These are phyloP conservation scores for Acrossocheilus fasciatus DNA, from an alignment of 2,797 vertebrate genomes.

Conservation along the genomic window DNA sequence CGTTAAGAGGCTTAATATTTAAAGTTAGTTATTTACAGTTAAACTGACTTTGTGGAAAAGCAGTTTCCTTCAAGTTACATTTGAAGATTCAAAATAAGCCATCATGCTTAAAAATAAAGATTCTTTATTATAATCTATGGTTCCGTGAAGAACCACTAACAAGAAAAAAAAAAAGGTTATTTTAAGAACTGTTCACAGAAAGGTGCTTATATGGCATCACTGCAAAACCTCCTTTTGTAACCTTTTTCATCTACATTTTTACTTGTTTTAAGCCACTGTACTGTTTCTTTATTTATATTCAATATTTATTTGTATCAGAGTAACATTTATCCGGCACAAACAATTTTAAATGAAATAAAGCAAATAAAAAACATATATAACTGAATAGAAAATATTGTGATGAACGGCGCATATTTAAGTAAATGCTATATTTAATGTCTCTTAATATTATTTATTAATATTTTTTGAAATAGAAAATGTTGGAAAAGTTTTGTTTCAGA, in stretches of 20 bases:
- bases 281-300: background rate
- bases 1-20: background rate
- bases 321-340: background rate
- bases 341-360: background rate
- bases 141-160: too few species aligned
- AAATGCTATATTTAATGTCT: background rate
- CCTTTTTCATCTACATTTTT: too few species aligned
- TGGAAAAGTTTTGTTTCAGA: constrained; percentile 12
- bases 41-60: background rate
- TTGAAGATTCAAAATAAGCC: background rate
- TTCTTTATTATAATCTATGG: too few species aligned
- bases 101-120: too few species aligned
- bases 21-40: background rate
- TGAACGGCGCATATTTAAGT: background rate
- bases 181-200: too few species aligned
- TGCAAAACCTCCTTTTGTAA: background rate
- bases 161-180: too few species aligned
- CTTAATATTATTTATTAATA: too few species aligned
- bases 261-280: too few species aligned
- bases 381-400: background rate
- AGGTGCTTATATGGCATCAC: background rate
- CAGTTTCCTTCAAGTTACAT: background rate
- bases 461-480: background rate
- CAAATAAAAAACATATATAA: background rate
- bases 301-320: background rate